Conservation (phyloP, 2,797 vertebrate genomes). For the Urophycis tenuis region DNA sequence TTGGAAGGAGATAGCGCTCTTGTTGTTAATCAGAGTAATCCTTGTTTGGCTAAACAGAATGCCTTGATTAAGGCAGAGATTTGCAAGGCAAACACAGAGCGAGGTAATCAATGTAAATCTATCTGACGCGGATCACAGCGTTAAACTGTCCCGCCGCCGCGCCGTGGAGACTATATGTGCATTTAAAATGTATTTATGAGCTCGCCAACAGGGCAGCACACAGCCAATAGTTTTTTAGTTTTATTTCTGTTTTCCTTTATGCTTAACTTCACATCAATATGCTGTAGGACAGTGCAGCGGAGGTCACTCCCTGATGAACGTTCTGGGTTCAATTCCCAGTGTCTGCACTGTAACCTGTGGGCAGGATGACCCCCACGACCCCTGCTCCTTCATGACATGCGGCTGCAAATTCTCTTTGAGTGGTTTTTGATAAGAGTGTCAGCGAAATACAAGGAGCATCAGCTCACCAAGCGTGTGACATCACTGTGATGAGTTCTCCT, state of each 20-base stretch:
- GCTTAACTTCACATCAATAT: not conserved
- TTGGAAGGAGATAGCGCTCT: constrained; percentile 35
- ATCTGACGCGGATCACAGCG: constrained; percentile 37
- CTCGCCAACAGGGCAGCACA: not conserved
- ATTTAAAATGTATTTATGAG: constrained; percentile 24
- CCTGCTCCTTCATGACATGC: not conserved
- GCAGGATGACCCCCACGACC: not conserved
- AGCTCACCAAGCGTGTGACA: not conserved
- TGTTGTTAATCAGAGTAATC: constrained; percentile 59
- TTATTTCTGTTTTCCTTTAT: not conserved
- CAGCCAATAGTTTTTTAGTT: not conserved
- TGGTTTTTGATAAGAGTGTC: not conserved
- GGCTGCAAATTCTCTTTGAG: not conserved
- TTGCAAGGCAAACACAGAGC: constrained; percentile 60
- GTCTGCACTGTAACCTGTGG: not conserved
- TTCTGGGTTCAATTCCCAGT: not conserved
- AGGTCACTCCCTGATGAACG: not conserved
- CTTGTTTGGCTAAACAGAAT: constrained; percentile 62
- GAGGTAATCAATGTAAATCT: constrained; percentile 57
- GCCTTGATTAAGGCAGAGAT: constrained; percentile 59
- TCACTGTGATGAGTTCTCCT: not conserved
- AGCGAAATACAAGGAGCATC: not conserved
- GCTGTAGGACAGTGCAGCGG: not conserved
- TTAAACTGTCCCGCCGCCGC: constrained; percentile 19
- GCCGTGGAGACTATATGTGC: not conserved